These are phyloP conservation scores for Hemitrygon akajei DNA, from an alignment of 2,797 vertebrate genomes.

Conservation along the genomic window DNA sequence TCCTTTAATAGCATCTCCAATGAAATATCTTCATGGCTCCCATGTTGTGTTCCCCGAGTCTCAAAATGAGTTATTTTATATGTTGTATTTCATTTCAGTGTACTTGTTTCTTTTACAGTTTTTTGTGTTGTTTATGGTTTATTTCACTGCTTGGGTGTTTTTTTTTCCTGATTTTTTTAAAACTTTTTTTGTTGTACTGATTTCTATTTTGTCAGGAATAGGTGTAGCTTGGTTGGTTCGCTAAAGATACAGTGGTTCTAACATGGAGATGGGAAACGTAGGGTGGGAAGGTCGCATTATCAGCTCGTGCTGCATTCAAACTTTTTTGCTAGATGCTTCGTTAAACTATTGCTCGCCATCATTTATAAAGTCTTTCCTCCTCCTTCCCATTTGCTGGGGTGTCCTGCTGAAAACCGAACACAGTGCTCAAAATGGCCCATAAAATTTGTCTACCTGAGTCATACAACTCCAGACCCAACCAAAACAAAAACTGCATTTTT, in stretches of 20 bases:
- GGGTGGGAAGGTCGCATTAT: no score
- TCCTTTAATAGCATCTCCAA: neutral
- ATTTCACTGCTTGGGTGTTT: neutral
- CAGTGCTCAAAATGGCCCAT: neutral
- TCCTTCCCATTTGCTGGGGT: neutral
- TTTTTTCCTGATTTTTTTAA: neutral
- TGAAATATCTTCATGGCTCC: neutral
- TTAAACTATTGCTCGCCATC: neutral
- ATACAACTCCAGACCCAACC: neutral
- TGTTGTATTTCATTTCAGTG: neutral
- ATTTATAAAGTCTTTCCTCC: neutral
- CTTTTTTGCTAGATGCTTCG: neutral
- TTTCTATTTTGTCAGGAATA: neutral
- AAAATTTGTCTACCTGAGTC: neutral
- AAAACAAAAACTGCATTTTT: neutral
- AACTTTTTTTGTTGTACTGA: neutral
- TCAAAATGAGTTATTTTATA: neutral
- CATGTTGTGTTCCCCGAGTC: neutral
- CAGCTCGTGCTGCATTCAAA: neutral
- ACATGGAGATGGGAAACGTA: neutral
- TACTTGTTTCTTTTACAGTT: neutral
- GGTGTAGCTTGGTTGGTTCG: neutral
- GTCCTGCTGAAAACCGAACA: neutral
- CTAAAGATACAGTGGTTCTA: neutral
- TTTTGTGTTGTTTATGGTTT: neutral